A percentile compares a stretch with the other conserved stretches of the same genome.
Evolutionary conservation across 2,888 invertebrate genomes (phyloP).

Genomic region (Dryococelus australis): DNA sequence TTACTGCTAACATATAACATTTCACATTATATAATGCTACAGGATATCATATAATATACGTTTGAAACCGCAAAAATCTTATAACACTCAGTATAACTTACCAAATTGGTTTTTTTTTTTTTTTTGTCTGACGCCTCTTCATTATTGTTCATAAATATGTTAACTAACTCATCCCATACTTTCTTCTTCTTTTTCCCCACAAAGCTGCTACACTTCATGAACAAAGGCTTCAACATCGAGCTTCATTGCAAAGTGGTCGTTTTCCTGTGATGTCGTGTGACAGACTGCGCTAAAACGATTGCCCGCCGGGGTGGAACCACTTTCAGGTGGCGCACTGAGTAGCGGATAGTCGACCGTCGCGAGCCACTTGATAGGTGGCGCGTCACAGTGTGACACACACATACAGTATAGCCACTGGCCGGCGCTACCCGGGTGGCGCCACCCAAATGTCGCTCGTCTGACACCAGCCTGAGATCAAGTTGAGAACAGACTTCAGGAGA

Average conservation of each 20-base stretch:
- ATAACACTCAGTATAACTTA: too few relatives aligned
- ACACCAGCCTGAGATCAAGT: not conserved
- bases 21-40: too few relatives aligned
- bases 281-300: not conserved
- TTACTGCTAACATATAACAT: not conserved
- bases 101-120: not conserved
- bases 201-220: constrained; percentile 26
- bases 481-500: too few relatives aligned
- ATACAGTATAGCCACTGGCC: not conserved
- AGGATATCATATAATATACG: too few relatives aligned
- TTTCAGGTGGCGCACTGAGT: too few relatives aligned
- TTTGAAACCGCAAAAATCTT: too few relatives aligned
- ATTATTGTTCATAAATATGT: not conserved
- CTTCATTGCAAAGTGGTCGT: not conserved
- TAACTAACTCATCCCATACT: too few relatives aligned
- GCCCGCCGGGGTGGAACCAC: not conserved
- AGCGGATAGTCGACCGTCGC: too few relatives aligned
- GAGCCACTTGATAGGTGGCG: too few relatives aligned
- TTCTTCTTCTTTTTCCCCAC: constrained; percentile 21
- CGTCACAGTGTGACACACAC: too few relatives aligned
- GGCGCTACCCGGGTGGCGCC: not conserved
- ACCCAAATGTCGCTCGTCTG: constrained; percentile 19
- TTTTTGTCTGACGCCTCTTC: constrained; percentile 23
- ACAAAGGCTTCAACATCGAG: constrained; percentile 21
- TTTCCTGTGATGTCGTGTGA: too few relatives aligned